A percentile compares a stretch with the other conserved stretches of the same genome.
Evolutionary conservation across 2,797 vertebrate species (phyloP).

Genomic region (Melanotaenia boesemani): DNA sequence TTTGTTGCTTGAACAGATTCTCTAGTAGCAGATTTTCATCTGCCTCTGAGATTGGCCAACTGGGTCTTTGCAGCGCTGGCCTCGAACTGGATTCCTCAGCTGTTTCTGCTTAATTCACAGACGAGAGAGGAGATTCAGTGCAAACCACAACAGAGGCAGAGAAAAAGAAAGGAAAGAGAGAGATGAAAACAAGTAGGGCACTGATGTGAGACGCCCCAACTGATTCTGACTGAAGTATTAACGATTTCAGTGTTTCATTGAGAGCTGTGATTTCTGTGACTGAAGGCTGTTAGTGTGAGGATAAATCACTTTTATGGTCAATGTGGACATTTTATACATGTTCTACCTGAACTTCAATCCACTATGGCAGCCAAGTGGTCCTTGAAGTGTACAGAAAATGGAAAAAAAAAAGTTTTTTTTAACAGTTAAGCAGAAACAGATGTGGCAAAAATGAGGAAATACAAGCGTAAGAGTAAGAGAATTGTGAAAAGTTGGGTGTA

Average conservation of each 20-base stretch:
- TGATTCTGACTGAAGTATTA: conserved; percentile 28
- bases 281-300: neutral
- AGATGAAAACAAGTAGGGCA: neutral
- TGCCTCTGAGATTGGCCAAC: conserved; percentile 53
- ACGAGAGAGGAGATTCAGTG: conserved; percentile 61
- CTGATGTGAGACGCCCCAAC: conserved; percentile 23
- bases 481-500: neutral
- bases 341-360: neutral
- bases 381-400: neutral
- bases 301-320: conserved; percentile 8
- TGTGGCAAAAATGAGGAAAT: neutral
- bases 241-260: conserved; percentile 16
- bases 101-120: conserved; percentile 82
- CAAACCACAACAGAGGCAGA: conserved; percentile 66
- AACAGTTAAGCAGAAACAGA: neutral
- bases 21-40: conserved; percentile 38
- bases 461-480: neutral
- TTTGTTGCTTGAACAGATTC: conserved; percentile 40
- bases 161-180: conserved; percentile 27
- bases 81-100: conserved; percentile 80
- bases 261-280: neutral
- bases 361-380: neutral
- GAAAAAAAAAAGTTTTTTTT: neutral
- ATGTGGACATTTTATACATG: neutral
- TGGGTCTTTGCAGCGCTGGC: conserved; percentile 70